phyloP scores from a whole-genome alignment of 2,888 invertebrate species.

The Sarcophaga carnaria region DNA sequence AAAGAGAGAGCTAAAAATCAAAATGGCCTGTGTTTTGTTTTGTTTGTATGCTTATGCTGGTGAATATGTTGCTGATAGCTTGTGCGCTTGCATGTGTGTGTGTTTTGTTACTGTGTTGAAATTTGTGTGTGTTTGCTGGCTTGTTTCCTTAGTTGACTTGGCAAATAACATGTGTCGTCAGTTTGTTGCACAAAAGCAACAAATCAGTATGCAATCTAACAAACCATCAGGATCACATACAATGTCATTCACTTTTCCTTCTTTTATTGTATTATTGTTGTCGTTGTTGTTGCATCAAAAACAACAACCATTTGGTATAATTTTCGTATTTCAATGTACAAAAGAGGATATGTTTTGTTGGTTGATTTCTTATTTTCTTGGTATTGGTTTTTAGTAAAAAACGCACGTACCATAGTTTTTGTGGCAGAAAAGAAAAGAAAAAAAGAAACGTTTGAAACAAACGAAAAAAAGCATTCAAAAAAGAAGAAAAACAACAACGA shows the following conservation, averaged over 20 bases:
- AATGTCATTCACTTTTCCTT: constrained; percentile 42
- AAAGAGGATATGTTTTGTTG: constrained; percentile 53
- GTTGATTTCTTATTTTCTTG: constrained; percentile 1
- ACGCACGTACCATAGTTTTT: constrained; percentile 60
- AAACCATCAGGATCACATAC: constrained; percentile 63
- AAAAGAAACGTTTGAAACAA: background rate
- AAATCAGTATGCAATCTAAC: constrained; percentile 70
- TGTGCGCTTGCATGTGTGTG: constrained; percentile 1
- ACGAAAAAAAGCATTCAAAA: background rate
- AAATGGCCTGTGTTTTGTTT: constrained; percentile 52
- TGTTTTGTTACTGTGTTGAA: constrained; percentile 18
- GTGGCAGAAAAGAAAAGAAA: background rate
- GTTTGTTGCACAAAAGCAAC: constrained; percentile 69
- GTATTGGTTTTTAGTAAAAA: constrained; percentile 43
- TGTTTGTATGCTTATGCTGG: background rate
- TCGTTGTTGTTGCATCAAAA: background rate
- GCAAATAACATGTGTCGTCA: constrained; percentile 70
- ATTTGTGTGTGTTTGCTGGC: constrained; percentile 34
- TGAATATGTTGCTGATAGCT: constrained; percentile 2
- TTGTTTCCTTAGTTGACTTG: constrained; percentile 42
- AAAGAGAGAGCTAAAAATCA: constrained; percentile 26
- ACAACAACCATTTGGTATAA: constrained; percentile 33
- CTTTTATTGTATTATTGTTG: too few species aligned
- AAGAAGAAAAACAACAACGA: constrained; percentile 45
- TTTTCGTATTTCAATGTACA: constrained; percentile 4